phyloP scores from a whole-genome alignment of 2,888 invertebrate genomes.

The Rhamnusium bicolor region DNA sequence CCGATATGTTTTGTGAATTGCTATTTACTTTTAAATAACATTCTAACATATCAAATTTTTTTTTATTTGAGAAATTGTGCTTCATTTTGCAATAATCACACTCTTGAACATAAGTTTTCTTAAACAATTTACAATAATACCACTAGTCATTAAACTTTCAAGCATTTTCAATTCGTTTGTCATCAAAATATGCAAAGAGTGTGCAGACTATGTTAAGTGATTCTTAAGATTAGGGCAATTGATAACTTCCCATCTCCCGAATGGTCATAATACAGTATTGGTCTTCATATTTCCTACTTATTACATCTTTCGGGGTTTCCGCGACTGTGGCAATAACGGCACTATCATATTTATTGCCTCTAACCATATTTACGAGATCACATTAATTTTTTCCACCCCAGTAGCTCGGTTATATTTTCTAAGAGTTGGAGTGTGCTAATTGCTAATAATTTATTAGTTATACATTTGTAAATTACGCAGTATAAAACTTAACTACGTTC shows the following conservation, averaged over 20 bases:
- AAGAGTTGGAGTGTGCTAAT: slow-evolving; percentile 25
- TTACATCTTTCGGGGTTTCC: slow-evolving; percentile 56
- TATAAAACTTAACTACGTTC: slow-evolving; percentile 34
- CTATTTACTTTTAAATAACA: no score
- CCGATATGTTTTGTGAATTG: no score
- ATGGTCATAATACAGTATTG: slow-evolving; percentile 64
- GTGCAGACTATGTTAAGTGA: no score
- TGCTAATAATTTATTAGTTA: slow-evolving; percentile 46
- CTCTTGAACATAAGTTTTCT: no score
- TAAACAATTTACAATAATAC: no score
- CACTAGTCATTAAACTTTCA: no score
- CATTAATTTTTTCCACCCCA: slow-evolving; percentile 65
- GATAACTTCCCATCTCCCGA: slow-evolving; percentile 30
- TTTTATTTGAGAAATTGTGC: no score
- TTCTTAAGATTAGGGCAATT: slow-evolving; percentile 16
- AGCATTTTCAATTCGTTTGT: not conserved
- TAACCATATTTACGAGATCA: slow-evolving; percentile 64
- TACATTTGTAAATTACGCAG: slow-evolving; percentile 43
- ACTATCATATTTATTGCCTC: slow-evolving; percentile 63
- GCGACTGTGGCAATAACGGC: slow-evolving; percentile 52
- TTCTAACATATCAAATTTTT: no score
- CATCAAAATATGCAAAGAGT: not conserved
- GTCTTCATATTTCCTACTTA: slow-evolving; percentile 66
- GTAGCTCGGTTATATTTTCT: slow-evolving; percentile 20
- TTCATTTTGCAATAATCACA: no score